Percentiles rank a stretch among this genome's conserved stretches.
Conservation (phyloP, 92 coral and sea anemone genomes). For the Scolanthus callimorphus region DNA sequence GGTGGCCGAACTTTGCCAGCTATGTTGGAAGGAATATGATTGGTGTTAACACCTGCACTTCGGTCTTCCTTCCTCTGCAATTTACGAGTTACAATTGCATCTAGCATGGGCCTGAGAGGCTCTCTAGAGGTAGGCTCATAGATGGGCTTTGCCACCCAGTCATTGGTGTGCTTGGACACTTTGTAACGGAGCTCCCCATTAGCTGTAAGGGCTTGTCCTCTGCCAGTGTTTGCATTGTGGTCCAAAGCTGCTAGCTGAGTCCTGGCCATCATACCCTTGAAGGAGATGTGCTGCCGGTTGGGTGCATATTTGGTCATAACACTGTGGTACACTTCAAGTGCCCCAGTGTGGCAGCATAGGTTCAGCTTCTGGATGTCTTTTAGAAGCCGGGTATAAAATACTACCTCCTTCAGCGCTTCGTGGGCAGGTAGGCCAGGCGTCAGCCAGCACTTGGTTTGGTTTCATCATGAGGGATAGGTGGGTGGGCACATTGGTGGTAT, state of each 20-base stretch:
- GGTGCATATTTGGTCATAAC: slow-evolving; percentile 37
- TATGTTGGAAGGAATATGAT: slow-evolving; percentile 26
- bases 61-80: slow-evolving; percentile 26
- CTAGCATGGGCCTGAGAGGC: slow-evolving; percentile 20
- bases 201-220: slow-evolving; percentile 33
- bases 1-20: slow-evolving; percentile 27
- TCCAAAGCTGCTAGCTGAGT: slow-evolving; percentile 50
- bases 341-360: slow-evolving; percentile 44
- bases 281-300: slow-evolving; percentile 46
- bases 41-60: slow-evolving; percentile 22
- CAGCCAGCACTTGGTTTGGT: slow-evolving; percentile 22
- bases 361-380: slow-evolving; percentile 36
- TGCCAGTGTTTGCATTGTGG: slow-evolving; percentile 44
- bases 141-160: slow-evolving; percentile 50
- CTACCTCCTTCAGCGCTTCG: slow-evolving; percentile 31
- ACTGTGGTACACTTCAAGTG: slow-evolving; percentile 45
- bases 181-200: slow-evolving; percentile 30
- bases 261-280: slow-evolving; percentile 50
- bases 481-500: slow-evolving; percentile 21
- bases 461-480: slow-evolving; percentile 14
- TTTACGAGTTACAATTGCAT: slow-evolving; percentile 20
- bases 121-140: slow-evolving; percentile 12
- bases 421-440: slow-evolving; percentile 17
- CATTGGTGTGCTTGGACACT: slow-evolving; percentile 28
- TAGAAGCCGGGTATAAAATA: slow-evolving; percentile 16